Evolutionary conservation across 1,140 invertebrate genomes (phyloP).

Genomic region (Zaprionus ghesquierei): DNA sequence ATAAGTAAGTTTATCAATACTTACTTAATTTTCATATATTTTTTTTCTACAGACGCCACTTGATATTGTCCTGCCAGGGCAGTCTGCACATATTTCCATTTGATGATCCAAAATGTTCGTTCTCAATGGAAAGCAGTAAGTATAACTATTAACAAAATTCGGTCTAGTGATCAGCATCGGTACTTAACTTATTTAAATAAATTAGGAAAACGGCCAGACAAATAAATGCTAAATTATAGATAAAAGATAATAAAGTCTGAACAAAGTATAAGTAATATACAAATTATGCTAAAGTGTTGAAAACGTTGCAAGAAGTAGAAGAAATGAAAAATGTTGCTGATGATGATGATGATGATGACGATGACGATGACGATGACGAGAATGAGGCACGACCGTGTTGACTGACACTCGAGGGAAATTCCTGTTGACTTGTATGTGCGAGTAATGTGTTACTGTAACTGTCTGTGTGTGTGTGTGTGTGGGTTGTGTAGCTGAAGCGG

Average conservation of each 20-base stretch:
- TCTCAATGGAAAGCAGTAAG: constrained; percentile 98
- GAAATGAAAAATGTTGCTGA: constrained; percentile 29
- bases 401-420: constrained; percentile 67
- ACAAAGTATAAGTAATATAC: constrained; percentile 38
- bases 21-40: not conserved
- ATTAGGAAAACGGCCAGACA: not conserved
- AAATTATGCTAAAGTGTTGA: constrained; percentile 56
- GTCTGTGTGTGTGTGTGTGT: constrained; percentile 35
- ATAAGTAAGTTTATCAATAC: no score
- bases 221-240: not conserved
- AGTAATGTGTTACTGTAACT: constrained; percentile 29
- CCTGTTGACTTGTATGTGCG: constrained; percentile 8
- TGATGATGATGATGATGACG: constrained; percentile 10
- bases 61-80: constrained; percentile 95
- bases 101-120: constrained; percentile 96
- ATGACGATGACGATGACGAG: constrained; percentile 39
- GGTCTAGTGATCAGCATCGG: not conserved
- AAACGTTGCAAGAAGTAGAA: constrained; percentile 12
- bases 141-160: constrained; percentile 70
- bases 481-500: constrained; percentile 46
- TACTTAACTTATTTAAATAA: not conserved
- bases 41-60: constrained; percentile 87
- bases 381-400: constrained; percentile 42
- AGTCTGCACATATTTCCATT: constrained; percentile 97
- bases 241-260: not conserved